Conservation (phyloP, 1,140 invertebrate species). For the Ditylenchus dipsaci region DNA sequence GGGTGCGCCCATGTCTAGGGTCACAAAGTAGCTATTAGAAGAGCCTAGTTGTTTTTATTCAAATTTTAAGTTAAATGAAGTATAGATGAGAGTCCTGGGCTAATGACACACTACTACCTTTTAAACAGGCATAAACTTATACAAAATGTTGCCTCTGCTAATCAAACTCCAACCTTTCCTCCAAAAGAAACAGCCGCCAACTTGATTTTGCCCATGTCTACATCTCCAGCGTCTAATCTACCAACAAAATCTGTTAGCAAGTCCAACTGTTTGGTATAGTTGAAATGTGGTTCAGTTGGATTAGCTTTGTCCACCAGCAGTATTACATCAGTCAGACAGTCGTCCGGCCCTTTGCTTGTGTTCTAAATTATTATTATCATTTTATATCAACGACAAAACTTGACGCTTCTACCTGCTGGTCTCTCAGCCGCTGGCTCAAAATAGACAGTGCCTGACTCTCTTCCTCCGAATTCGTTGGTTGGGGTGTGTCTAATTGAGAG, state of each 20-base stretch:
- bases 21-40: too few relatives aligned
- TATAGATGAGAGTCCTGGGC: too few relatives aligned
- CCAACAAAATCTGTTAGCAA: slow-evolving; percentile 13
- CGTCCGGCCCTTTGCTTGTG: slow-evolving; percentile 4
- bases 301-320: slow-evolving; percentile 21
- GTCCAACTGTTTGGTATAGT: slow-evolving; percentile 23
- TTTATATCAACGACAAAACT: neutral
- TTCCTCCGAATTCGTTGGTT: neutral
- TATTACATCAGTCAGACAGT: slow-evolving; percentile 25
- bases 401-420: neutral
- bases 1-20: too few relatives aligned
- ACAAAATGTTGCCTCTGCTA: too few relatives aligned
- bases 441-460: neutral
- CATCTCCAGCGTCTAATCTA: slow-evolving; percentile 7
- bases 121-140: too few relatives aligned
- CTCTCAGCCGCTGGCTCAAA: neutral
- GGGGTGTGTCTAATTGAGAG: neutral
- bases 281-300: neutral
- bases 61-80: too few relatives aligned
- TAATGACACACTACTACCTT: too few relatives aligned
- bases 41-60: too few relatives aligned
- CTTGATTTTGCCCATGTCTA: slow-evolving; percentile 10
- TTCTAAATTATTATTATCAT: slow-evolving; percentile 6
- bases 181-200: slow-evolving; percentile 22
- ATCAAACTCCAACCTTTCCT: slow-evolving; percentile 10